A percentile compares a stretch with the other conserved stretches of the same genome.
Evolutionary conservation across 1,140 invertebrate genomes (phyloP).

Genomic region (Spodoptera frugiperda): DNA sequence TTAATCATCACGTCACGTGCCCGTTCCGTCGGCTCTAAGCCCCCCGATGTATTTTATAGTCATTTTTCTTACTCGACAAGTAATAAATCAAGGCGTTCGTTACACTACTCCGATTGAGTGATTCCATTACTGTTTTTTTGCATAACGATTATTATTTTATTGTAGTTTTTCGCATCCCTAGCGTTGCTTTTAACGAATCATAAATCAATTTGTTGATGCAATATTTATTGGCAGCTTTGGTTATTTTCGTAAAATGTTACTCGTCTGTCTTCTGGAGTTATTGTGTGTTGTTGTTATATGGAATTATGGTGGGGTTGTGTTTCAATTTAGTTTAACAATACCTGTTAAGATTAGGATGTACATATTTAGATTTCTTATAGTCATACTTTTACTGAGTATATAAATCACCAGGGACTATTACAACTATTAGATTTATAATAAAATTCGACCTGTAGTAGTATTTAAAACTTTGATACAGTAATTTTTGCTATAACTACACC

Average conservation of each 20-base stretch:
- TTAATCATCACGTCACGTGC: conserved; percentile 8
- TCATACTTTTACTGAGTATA: no score
- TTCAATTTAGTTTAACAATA: background rate
- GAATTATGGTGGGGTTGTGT: background rate
- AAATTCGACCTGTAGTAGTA: no score
- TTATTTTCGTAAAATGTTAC: conserved; percentile 18
- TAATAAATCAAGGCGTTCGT: conserved; percentile 81
- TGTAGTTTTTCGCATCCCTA: conserved; percentile 45
- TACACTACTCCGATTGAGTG: conserved; percentile 80
- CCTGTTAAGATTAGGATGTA: no score
- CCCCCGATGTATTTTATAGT: conserved; percentile 69
- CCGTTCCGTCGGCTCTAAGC: conserved; percentile 61
- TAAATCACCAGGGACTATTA: no score
- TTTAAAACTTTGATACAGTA: no score
- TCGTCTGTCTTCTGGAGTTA: conserved; percentile 6
- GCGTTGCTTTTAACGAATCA: conserved; percentile 41
- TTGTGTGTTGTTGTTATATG: background rate
- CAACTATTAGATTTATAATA: no score
- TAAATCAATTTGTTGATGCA: conserved; percentile 40
- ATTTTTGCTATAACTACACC: no score
- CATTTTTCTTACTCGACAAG: conserved; percentile 78
- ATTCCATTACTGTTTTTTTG: conserved; percentile 78
- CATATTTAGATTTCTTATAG: no score
- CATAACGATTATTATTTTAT: conserved; percentile 74
- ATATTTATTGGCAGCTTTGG: conserved; percentile 27